Conservation (phyloP, 2,113 vertebrate species). For the Antidorcas marsupialis region DNA sequence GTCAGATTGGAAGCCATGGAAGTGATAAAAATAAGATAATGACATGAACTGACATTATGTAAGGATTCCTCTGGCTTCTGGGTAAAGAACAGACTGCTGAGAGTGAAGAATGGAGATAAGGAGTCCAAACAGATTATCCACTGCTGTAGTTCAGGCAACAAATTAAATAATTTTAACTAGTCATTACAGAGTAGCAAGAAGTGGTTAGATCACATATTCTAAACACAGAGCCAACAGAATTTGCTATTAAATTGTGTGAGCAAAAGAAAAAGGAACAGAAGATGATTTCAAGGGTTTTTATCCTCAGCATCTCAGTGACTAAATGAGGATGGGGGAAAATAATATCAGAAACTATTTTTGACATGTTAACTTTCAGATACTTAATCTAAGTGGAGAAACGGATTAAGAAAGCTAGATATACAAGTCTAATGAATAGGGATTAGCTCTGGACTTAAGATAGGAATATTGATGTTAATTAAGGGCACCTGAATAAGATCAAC, state of each 20-base stretch:
- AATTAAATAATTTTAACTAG: not conserved
- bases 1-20: not conserved
- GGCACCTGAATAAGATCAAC: not conserved
- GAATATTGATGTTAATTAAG: not conserved
- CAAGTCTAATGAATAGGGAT: not conserved
- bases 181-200: not conserved
- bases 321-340: not conserved
- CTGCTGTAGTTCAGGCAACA: not conserved
- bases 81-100: not conserved
- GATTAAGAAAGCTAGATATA: not conserved
- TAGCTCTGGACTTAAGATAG: not conserved
- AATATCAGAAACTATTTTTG: not conserved
- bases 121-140: not conserved
- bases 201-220: not conserved
- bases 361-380: conserved; percentile 12
- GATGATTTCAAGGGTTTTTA: not conserved
- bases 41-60: not conserved
- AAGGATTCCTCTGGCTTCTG: not conserved
- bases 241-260: not conserved
- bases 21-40: not conserved
- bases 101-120: not conserved
- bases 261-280: not conserved
- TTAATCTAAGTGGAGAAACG: not conserved
- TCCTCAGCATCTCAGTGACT: not conserved
- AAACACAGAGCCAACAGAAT: not conserved